Conservation (phyloP, 1,140 invertebrate species). For the Euwallacea fornicatus region DNA sequence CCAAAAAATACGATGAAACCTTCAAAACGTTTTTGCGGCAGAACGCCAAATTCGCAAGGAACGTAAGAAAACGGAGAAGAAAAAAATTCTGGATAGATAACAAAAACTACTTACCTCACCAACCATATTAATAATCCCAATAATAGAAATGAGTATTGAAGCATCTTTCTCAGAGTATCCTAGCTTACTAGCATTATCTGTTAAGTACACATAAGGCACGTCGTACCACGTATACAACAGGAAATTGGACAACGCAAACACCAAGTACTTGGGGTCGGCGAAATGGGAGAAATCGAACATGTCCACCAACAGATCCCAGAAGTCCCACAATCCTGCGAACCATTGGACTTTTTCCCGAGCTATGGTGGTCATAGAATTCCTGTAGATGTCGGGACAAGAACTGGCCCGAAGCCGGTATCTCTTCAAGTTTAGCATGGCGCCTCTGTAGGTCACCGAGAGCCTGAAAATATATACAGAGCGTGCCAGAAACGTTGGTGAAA, state of each 20-base stretch:
- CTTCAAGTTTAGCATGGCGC: constrained; percentile 84
- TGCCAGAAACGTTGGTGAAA: no score
- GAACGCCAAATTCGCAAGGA: neutral
- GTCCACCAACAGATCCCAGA: constrained; percentile 71
- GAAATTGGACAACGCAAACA: constrained; percentile 84
- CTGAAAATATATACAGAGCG: constrained; percentile 45
- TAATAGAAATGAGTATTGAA: constrained; percentile 80
- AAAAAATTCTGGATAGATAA: neutral
- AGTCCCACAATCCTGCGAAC: constrained; percentile 72
- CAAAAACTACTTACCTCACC: constrained; percentile 69
- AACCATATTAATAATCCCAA: constrained; percentile 83
- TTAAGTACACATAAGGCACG: constrained; percentile 84
- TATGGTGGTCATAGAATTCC: constrained; percentile 86
- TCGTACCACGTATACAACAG: constrained; percentile 87
- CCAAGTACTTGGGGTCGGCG: constrained; percentile 69
- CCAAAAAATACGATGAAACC: constrained; percentile 42
- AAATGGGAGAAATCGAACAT: constrained; percentile 82
- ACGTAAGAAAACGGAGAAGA: neutral
- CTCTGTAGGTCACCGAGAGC: constrained; percentile 78
- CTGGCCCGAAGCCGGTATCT: constrained; percentile 78
- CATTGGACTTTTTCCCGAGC: constrained; percentile 74
- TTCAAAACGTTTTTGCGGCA: neutral
- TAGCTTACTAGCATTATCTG: constrained; percentile 72
- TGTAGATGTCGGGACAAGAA: constrained; percentile 85
- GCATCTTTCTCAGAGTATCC: constrained; percentile 73